Evolutionary conservation across 2,888 invertebrate species (phyloP), one percentile per base, ranked within the genome.

Genomic region (Scaptomyza tumidula): DNA sequence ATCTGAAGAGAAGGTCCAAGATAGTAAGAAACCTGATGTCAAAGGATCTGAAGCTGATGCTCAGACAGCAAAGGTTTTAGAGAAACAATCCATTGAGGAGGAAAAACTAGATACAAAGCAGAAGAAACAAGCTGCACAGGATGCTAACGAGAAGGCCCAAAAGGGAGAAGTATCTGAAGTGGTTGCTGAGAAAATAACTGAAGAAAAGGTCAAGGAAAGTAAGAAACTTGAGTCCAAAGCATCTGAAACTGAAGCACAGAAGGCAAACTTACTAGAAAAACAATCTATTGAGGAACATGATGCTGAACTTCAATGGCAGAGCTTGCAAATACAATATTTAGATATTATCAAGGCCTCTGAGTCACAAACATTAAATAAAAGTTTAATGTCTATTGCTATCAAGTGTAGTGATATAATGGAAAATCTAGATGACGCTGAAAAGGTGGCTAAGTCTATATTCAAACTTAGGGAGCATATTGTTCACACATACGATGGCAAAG

Each of bases 391-490:
- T 4, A 64, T 71, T 33, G 10, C 61, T 6, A 10, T 11, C 1
- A 56, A 78, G 3, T 27, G 63, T n/a, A 61, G 56, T 6, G 54
- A 75, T 29, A 41, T 71, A 9, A 35, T 88, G 4, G 66, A 78
- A 6, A 72, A 74, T 29, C 37, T 71, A 0, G n/a, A 60, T 10
- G 70, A 78, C 33, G 24, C 39, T 6, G 81, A 79, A 6, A 63
- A 75, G 39, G 62, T 84, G n/a, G 48, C 75, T 3, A 89, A 88
- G 56, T 72, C 80, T 6, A 71, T 90, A 39, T 90, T 91, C 3
- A 89, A 89, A 52, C 64, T 91, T 3, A 71, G 80, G 35, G 85
- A 90, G 45, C 90, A 90, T 24, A 85, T 91, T 52, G 90, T 90
- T 11, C 91, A 90, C 19, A 91, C 91, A 0, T 90, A 90, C 53